Evolutionary conservation across 2,113 vertebrate genomes (phyloP).

Genomic region (Epinephelus fuscoguttatus): DNA sequence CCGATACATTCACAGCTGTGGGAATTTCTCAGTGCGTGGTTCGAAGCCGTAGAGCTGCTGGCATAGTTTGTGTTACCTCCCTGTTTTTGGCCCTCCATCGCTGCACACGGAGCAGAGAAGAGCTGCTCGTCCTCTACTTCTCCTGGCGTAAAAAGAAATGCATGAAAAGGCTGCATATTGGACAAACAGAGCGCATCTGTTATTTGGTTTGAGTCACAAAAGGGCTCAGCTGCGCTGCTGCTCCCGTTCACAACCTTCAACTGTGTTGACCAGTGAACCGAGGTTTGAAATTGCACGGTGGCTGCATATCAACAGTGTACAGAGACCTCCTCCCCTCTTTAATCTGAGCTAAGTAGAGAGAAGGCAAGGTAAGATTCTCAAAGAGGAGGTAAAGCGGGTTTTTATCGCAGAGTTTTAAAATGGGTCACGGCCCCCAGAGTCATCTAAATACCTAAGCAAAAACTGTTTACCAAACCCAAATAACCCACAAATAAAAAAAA

Average conservation of each 20-base stretch:
- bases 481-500: not conserved
- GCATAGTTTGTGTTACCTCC: conserved; percentile 52
- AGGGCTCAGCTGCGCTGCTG: conserved; percentile 30
- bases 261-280: conserved; percentile 7
- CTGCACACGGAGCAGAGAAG: conserved; percentile 10
- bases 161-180: conserved; percentile 56
- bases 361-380: conserved; percentile 28
- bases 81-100: conserved; percentile 42
- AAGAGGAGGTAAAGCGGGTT: conserved; percentile 20
- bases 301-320: conserved; percentile 21
- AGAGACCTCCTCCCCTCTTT: not conserved
- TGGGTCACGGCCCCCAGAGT: not conserved
- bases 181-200: not conserved
- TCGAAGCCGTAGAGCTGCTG: conserved; percentile 54
- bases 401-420: not conserved
- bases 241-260: not conserved
- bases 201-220: conserved; percentile 66
- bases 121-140: not conserved
- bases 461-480: not conserved
- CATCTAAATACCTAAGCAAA: not conserved
- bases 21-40: conserved; percentile 45
- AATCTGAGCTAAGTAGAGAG: conserved; percentile 25
- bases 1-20: conserved; percentile 72
- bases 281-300: conserved; percentile 6
- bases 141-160: not conserved